These are phyloP conservation scores for Myotis davidii DNA, from an alignment of 2,113 vertebrate genomes.

Conservation along the genomic window DNA sequence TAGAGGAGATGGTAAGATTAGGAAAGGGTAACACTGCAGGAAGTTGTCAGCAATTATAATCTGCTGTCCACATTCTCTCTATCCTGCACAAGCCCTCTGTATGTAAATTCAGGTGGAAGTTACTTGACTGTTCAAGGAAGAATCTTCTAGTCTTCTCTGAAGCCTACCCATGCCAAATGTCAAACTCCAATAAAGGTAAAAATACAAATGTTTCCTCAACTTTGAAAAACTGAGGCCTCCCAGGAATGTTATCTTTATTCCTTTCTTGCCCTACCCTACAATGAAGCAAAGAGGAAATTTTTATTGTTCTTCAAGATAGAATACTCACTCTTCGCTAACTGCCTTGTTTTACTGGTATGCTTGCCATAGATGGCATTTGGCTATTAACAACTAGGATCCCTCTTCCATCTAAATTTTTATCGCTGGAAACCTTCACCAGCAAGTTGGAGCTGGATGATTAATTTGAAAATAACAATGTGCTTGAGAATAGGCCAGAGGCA, in stretches of 20 bases:
- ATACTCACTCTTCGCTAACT: slow-evolving; percentile 67
- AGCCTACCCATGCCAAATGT: not conserved
- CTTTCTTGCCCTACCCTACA: slow-evolving; percentile 43
- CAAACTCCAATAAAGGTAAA: slow-evolving; percentile 8
- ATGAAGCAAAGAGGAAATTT: slow-evolving; percentile 61
- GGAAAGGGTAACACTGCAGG: not conserved
- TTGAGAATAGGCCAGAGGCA: slow-evolving; percentile 54
- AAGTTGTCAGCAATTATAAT: not conserved
- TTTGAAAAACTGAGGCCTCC: slow-evolving; percentile 44
- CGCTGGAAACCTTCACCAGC: slow-evolving; percentile 63
- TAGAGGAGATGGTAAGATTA: not conserved
- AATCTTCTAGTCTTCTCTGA: slow-evolving; percentile 30
- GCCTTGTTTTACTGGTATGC: slow-evolving; percentile 57
- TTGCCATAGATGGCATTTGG: slow-evolving; percentile 72
- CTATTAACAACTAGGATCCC: slow-evolving; percentile 53
- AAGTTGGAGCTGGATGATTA: slow-evolving; percentile 71
- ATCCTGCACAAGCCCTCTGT: not conserved
- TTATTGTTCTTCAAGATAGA: slow-evolving; percentile 74
- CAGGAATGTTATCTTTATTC: slow-evolving; percentile 70
- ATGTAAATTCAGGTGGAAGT: not conserved
- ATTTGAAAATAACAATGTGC: slow-evolving; percentile 73
- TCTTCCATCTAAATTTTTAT: slow-evolving; percentile 58
- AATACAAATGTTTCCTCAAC: slow-evolving; percentile 63
- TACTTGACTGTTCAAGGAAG: slow-evolving; percentile 21
- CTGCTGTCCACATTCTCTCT: not conserved